A percentile compares a stretch with the other conserved stretches of the same genome.
Conservation (phyloP, 1,140 invertebrate species). For the Oncopodura yosiiana region DNA sequence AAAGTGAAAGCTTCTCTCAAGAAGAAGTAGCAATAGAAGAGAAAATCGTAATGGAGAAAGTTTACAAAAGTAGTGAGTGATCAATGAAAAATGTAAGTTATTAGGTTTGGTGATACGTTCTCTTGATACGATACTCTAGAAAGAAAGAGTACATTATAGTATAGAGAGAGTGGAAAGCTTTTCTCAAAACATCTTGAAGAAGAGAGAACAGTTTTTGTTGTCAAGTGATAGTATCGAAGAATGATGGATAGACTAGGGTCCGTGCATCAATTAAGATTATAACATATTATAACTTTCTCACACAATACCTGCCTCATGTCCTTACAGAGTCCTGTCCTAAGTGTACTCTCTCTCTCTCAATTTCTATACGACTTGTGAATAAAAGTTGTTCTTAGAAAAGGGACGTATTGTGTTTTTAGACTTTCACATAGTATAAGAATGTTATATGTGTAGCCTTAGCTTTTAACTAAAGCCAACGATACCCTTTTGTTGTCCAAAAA, state of each 20-base stretch:
- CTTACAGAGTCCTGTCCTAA: constrained; percentile 7
- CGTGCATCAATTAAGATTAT: constrained; percentile 34
- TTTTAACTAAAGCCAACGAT: too few relatives aligned
- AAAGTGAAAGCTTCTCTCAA: constrained; percentile 6
- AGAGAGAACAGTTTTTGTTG: constrained; percentile 27
- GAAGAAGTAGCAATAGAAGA: constrained; percentile 18
- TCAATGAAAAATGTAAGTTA: constrained; percentile 32
- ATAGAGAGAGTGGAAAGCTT: background rate
- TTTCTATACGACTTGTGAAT: too few relatives aligned
- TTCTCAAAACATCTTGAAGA: background rate
- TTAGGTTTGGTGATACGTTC: constrained; percentile 22
- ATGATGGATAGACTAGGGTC: constrained; percentile 31
- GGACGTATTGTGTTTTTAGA: too few relatives aligned
- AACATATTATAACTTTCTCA: too few relatives aligned
- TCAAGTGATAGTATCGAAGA: constrained; percentile 28
- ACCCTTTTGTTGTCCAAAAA: constrained; percentile 32
- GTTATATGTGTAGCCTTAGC: too few relatives aligned
- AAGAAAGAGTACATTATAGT: background rate
- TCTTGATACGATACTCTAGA: too few relatives aligned
- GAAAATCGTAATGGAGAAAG: background rate
- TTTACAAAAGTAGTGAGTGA: constrained; percentile 3
- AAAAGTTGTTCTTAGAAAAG: background rate
- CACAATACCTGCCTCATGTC: constrained; percentile 33
- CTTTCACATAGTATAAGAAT: too few relatives aligned
- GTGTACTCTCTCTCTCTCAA: too few relatives aligned